Evolutionary conservation across 23 tunicate species (phyloP).

Genomic region (Oikopleura dioica): DNA sequence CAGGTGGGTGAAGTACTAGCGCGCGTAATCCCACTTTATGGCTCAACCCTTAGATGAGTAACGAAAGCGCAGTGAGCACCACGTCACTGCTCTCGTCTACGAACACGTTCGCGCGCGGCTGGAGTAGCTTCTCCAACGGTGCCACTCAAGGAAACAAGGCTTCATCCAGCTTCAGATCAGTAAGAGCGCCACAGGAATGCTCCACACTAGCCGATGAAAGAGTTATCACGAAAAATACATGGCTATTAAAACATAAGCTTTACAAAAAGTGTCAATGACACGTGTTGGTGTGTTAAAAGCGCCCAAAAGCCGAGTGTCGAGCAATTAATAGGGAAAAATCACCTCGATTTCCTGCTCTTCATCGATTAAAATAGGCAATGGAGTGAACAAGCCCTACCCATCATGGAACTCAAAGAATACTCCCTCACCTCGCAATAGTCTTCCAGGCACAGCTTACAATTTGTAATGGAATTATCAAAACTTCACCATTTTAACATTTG

Average conservation of each 20-base stretch:
- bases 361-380: no score
- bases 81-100: neutral
- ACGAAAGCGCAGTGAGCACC: neutral
- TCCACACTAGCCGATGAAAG: neutral
- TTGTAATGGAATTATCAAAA: no score
- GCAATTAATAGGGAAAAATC: neutral
- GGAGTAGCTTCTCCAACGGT: neutral
- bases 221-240: neutral
- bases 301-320: neutral
- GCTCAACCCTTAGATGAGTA: neutral
- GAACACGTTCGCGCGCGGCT: neutral
- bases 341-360: neutral
- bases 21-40: no score
- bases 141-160: neutral
- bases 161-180: neutral
- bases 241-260: neutral
- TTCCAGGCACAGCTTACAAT: no score
- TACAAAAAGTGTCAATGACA: neutral
- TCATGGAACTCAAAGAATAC: no score
- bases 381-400: no score
- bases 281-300: neutral
- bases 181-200: slow-evolving; percentile 7
- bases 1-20: no score
- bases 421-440: no score
- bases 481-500: no score